A percentile compares a stretch with the other conserved stretches of the same genome.
phyloP scores from a whole-genome alignment of 1,140 invertebrate species.

The Charaxes varanes region DNA sequence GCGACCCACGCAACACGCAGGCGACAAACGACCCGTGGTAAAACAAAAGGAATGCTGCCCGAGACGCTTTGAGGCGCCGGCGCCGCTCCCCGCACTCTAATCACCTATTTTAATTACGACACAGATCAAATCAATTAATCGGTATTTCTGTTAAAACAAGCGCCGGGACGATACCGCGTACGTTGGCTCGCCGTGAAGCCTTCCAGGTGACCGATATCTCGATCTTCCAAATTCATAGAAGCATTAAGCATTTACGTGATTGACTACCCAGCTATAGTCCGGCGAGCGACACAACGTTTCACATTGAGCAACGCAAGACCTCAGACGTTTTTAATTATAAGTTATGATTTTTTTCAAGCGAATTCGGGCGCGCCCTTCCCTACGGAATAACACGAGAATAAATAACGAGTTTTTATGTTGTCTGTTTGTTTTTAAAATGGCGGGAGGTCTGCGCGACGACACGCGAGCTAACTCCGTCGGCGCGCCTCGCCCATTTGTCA shows the following conservation, averaged over 20 bases:
- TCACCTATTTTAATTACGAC: slow-evolving; percentile 73
- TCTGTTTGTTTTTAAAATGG: slow-evolving; percentile 74
- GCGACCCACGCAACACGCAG: slow-evolving; percentile 47
- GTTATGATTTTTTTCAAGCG: slow-evolving; percentile 70
- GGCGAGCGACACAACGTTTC: slow-evolving; percentile 9
- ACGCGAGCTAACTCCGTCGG: slow-evolving; percentile 61
- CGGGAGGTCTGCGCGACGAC: slow-evolving; percentile 71
- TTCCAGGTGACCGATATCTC: slow-evolving; percentile 36
- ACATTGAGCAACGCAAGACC: slow-evolving; percentile 21
- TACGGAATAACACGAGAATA: slow-evolving; percentile 65
- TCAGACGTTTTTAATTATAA: slow-evolving; percentile 70
- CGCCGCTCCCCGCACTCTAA: slow-evolving; percentile 66
- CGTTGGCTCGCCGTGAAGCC: slow-evolving; percentile 34
- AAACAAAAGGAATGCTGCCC: slow-evolving; percentile 72
- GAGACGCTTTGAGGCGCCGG: slow-evolving; percentile 71
- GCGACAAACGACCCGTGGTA: slow-evolving; percentile 73
- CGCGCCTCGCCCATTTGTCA: slow-evolving; percentile 69
- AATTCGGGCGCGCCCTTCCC: slow-evolving; percentile 67
- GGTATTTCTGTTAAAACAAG: slow-evolving; percentile 71
- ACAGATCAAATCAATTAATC: slow-evolving; percentile 74
- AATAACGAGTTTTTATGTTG: slow-evolving; percentile 71
- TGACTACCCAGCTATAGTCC: slow-evolving; percentile 10
- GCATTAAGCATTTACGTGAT: slow-evolving; percentile 23
- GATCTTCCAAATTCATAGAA: slow-evolving; percentile 33
- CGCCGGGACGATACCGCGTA: slow-evolving; percentile 35